Percentiles rank a stretch among this genome's conserved stretches.
Conservation (phyloP, 2,888 invertebrate genomes). For the Agrochola lota region DNA sequence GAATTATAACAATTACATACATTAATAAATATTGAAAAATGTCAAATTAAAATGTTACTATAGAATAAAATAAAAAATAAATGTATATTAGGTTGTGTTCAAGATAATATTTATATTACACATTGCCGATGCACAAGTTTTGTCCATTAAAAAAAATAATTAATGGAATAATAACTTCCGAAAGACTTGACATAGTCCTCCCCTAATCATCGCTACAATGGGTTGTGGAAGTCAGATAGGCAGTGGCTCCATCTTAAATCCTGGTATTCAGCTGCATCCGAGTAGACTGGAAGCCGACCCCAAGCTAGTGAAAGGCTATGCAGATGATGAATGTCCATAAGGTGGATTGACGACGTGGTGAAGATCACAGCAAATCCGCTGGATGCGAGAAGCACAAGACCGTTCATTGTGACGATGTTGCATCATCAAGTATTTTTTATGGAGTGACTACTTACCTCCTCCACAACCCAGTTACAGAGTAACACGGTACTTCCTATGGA, state of each 20-base stretch:
- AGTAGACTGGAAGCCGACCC: too few species aligned
- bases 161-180: background rate
- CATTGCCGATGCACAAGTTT: too few species aligned
- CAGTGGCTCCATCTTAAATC: background rate
- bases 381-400: background rate
- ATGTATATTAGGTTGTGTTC: too few species aligned
- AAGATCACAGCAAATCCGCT: background rate
- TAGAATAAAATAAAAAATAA: too few species aligned
- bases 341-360: background rate
- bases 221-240: background rate
- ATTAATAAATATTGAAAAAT: too few species aligned
- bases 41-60: too few species aligned
- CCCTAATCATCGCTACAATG: background rate
- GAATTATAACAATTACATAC: too few species aligned
- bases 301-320: too few species aligned
- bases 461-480: background rate
- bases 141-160: too few species aligned
- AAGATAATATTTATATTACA: too few species aligned
- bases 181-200: background rate
- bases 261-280: background rate
- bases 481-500: background rate
- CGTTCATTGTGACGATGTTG: background rate
- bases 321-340: background rate
- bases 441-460: background rate
- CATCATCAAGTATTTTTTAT: background rate